Evolutionary conservation across 2,888 invertebrate genomes (phyloP).

Genomic region (Caenorhabditis macrosperma): DNA sequence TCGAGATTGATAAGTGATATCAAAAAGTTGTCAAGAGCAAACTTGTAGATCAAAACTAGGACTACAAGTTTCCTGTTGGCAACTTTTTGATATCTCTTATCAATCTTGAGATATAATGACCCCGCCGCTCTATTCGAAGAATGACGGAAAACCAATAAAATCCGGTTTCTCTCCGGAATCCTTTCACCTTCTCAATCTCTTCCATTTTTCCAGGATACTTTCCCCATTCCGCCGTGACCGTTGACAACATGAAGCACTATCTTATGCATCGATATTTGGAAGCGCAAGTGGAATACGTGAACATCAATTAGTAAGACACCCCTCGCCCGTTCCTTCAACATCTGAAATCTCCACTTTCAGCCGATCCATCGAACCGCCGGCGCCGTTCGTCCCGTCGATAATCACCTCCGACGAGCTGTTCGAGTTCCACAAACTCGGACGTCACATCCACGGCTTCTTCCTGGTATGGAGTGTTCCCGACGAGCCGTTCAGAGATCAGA

Average conservation of each 20-base stretch:
- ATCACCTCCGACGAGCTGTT: background rate
- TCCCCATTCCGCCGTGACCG: background rate
- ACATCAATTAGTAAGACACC: slow-evolving; percentile 18
- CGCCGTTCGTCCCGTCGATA: background rate
- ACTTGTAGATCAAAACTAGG: too few species aligned
- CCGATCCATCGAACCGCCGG: background rate
- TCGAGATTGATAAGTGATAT: too few species aligned
- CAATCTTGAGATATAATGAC: too few species aligned
- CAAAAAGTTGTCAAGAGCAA: too few species aligned
- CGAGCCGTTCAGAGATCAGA: background rate
- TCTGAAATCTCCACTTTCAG: slow-evolving; percentile 11
- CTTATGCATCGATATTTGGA: background rate
- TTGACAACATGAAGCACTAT: slow-evolving; percentile 4
- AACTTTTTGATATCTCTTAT: too few species aligned
- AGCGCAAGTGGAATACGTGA: slow-evolving; percentile 8
- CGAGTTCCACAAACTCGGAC: slow-evolving; percentile 15
- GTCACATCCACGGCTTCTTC: slow-evolving; percentile 52
- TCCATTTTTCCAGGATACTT: slow-evolving; percentile 29
- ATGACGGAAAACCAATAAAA: too few species aligned
- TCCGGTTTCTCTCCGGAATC: too few species aligned
- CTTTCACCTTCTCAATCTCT: too few species aligned
- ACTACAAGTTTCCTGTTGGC: too few species aligned
- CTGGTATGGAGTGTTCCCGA: background rate
- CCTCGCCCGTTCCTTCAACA: background rate
- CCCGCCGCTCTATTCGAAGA: too few species aligned